Base-by-base conservation (phyloP, 2,888 invertebrate species). In the Apoda limacodes region DNA sequence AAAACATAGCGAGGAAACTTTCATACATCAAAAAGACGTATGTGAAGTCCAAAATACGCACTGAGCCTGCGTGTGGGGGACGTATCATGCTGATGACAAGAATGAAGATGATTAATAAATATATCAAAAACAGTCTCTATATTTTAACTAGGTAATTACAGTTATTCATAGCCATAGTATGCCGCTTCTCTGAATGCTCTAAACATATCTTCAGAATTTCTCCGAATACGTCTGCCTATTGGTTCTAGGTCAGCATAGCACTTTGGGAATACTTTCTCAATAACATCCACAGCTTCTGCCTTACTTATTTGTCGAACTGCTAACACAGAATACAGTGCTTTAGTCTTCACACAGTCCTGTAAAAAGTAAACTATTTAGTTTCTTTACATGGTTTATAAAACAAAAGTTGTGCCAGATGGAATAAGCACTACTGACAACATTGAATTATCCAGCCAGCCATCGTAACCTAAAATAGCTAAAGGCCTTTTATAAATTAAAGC, bases 181-280 rank as follows among this genome's bases (percentile, higher is more conserved):
- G 85, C 82, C 1, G 88, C 89, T 62, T 95, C 94, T 46, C 83
- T 78, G 53, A 87, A 92, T 0, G 92, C 92, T 57, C 85, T 85
- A 3, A 84, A 64, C 82, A 90, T 88, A 52, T 95, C 93, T 1
- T 82, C 68, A 0, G 92, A 92, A 56, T 89, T 90, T 35, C 90
- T 81, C 42, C 89, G 82, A 39, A 91, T 78, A 39, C 92, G 72
- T 43, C 92, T 76, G 0, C 96, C 96, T 27, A 97, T 85, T 0
- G 98, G 98, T 59, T 98, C 98, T 46, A 96, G 76, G 65, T 98
- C 97, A 11, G 85, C 85, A 55, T 97, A 97, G 63, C 98, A 98
- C 60, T 88, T 90, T 0, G 88, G 83, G 67, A 98, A 98, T 1
- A 97, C 96, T 52, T 89, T 84, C 44, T 96, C 90, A 13, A 98